phyloP scores from a whole-genome alignment of 2,888 invertebrate genomes.

The Cinara cedri region DNA sequence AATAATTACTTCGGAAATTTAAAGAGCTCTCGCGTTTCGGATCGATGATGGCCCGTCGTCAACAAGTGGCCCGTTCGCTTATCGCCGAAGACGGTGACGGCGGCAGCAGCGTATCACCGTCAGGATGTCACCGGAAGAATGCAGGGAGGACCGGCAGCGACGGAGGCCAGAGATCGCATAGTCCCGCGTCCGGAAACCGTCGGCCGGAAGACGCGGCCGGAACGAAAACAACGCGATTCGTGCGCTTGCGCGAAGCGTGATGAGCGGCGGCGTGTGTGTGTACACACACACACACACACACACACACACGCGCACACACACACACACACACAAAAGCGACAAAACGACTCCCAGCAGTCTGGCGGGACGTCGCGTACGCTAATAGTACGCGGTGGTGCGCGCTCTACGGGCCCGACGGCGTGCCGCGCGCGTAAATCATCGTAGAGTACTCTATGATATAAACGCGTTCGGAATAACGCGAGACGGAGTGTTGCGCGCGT shows the following conservation, averaged over 20 bases:
- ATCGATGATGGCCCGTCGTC: neutral
- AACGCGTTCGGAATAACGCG: neutral
- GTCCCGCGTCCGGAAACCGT: neutral
- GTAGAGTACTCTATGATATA: too few relatives aligned
- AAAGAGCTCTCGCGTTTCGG: neutral
- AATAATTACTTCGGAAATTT: neutral
- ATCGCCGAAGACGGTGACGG: neutral
- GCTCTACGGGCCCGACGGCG: neutral
- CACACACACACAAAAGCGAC: neutral
- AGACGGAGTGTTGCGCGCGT: neutral
- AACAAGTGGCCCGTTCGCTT: slow-evolving; percentile 38
- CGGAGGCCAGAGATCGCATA: neutral
- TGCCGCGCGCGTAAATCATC: neutral
- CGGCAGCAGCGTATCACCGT: neutral
- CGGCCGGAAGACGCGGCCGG: neutral
- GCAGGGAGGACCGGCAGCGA: neutral
- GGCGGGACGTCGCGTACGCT: neutral
- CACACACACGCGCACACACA: neutral
- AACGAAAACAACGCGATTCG: slow-evolving; percentile 10
- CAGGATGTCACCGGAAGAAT: neutral
- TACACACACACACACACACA: neutral
- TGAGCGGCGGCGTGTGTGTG: slow-evolving; percentile 1
- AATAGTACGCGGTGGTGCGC: neutral
- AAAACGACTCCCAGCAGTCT: slow-evolving; percentile 51
- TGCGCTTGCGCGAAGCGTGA: neutral